These are phyloP conservation scores for Lethenteron camtschaticum DNA, from an alignment of 2,113 vertebrate species.

Conservation along the genomic window DNA sequence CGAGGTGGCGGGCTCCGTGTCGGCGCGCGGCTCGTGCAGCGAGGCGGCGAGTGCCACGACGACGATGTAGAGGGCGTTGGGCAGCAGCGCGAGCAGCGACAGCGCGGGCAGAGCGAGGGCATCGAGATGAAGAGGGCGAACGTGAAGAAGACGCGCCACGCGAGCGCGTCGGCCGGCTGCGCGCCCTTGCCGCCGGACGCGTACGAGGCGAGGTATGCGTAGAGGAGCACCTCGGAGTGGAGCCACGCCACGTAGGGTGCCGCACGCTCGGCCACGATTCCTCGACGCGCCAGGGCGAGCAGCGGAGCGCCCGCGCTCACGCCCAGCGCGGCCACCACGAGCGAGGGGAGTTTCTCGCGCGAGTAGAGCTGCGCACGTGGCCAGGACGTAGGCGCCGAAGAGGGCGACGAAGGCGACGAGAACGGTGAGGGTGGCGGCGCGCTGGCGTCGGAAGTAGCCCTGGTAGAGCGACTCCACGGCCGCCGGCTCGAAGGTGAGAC, in stretches of 20 bases:
- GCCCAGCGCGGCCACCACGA: constrained; percentile 1
- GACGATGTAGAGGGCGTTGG: background rate
- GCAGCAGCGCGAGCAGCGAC: background rate
- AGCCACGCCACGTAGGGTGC: background rate
- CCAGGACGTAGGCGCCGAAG: background rate
- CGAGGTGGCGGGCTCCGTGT: background rate
- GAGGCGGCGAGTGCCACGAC: background rate
- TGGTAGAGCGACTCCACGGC: background rate
- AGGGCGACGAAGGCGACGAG: background rate
- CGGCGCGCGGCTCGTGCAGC: background rate
- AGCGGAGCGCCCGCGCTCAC: background rate
- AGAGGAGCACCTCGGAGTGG: background rate
- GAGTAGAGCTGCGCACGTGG: background rate
- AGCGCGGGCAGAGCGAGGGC: background rate
- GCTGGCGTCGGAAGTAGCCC: constrained; percentile 1
- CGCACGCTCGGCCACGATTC: background rate
- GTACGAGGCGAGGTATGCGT: background rate
- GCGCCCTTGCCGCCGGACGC: background rate
- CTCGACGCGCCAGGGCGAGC: background rate
- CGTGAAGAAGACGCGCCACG: constrained; percentile 3
- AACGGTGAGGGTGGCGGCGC: background rate
- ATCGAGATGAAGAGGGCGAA: constrained; percentile 4
- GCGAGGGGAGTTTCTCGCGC: background rate
- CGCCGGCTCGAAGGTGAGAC: background rate
- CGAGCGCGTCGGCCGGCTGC: background rate